Evolutionary conservation across 2,888 invertebrate species (phyloP).

Genomic region (Xylota sylvarum): DNA sequence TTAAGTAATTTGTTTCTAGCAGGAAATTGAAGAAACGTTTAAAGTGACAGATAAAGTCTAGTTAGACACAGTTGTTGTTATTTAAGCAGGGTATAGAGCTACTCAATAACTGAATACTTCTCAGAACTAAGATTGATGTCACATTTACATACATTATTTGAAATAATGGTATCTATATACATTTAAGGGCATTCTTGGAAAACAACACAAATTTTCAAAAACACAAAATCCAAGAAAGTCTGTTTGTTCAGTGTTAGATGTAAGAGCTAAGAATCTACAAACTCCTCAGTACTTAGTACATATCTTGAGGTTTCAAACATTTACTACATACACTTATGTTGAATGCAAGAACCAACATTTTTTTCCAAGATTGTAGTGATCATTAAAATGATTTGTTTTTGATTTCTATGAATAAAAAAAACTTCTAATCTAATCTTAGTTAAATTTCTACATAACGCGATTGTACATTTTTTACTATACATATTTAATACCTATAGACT

Average conservation of each 20-base stretch:
- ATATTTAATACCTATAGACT: slow-evolving; percentile 71
- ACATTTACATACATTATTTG: slow-evolving; percentile 13
- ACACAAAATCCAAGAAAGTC: slow-evolving; percentile 24
- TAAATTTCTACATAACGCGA: slow-evolving; percentile 58
- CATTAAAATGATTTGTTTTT: slow-evolving; percentile 30
- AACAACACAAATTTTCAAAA: not conserved
- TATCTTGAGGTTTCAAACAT: slow-evolving; percentile 74
- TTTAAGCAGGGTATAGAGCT: not conserved
- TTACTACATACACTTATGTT: slow-evolving; percentile 42
- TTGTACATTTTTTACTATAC: slow-evolving; percentile 75
- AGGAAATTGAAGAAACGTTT: not conserved
- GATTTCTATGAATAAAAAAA: slow-evolving; percentile 22
- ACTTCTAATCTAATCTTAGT: slow-evolving; percentile 55
- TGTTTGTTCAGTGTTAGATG: slow-evolving; percentile 54
- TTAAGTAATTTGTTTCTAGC: not conserved
- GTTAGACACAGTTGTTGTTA: slow-evolving; percentile 15
- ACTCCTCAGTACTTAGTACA: slow-evolving; percentile 67
- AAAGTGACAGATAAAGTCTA: slow-evolving; percentile 1
- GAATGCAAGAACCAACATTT: slow-evolving; percentile 50
- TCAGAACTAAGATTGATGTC: slow-evolving; percentile 16
- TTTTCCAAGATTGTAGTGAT: slow-evolving; percentile 48
- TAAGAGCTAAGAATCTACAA: slow-evolving; percentile 47
- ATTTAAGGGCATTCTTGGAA: slow-evolving; percentile 30
- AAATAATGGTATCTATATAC: slow-evolving; percentile 4
- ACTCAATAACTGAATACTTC: slow-evolving; percentile 12